These are phyloP conservation scores for Orthonychiurus folsomi DNA, from an alignment of 2,888 invertebrate species.

Conservation along the genomic window DNA sequence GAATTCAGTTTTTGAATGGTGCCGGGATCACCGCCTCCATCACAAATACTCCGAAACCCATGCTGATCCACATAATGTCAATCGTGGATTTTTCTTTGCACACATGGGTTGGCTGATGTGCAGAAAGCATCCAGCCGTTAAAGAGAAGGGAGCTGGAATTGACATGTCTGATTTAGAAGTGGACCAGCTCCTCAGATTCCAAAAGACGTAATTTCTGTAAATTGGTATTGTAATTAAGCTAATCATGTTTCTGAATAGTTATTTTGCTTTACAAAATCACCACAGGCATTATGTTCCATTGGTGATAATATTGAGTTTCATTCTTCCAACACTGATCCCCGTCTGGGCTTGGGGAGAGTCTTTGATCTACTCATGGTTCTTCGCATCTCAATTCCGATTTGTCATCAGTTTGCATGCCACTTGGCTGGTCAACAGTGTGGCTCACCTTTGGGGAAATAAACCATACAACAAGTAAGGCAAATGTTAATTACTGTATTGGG, in stretches of 20 bases:
- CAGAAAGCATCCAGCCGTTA: slow-evolving; percentile 83
- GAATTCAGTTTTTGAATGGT: slow-evolving; percentile 47
- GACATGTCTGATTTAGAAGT: slow-evolving; percentile 72
- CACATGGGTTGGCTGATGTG: slow-evolving; percentile 91
- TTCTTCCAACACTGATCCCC: slow-evolving; percentile 59
- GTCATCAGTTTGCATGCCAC: slow-evolving; percentile 78
- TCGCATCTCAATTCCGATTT: slow-evolving; percentile 69
- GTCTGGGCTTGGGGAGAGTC: slow-evolving; percentile 74
- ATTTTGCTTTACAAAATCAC: neutral
- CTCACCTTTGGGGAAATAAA: slow-evolving; percentile 73
- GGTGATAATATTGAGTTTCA: slow-evolving; percentile 14
- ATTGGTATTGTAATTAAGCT: no score
- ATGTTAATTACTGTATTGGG: neutral
- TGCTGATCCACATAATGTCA: slow-evolving; percentile 88
- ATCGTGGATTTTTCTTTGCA: slow-evolving; percentile 88
- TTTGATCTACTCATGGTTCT: slow-evolving; percentile 67
- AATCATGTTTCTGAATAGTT: slow-evolving; percentile 3
- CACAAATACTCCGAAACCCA: slow-evolving; percentile 90
- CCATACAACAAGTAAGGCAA: slow-evolving; percentile 55
- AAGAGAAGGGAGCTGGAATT: slow-evolving; percentile 71
- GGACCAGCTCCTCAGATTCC: slow-evolving; percentile 77
- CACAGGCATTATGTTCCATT: slow-evolving; percentile 18
- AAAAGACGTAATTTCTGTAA: slow-evolving; percentile 69
- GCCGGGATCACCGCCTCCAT: slow-evolving; percentile 68
- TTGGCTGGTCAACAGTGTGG: slow-evolving; percentile 75